A percentile compares a stretch with the other conserved stretches of the same genome.
Conservation (phyloP, 2,113 vertebrate genomes). For the Charina bottae region DNA sequence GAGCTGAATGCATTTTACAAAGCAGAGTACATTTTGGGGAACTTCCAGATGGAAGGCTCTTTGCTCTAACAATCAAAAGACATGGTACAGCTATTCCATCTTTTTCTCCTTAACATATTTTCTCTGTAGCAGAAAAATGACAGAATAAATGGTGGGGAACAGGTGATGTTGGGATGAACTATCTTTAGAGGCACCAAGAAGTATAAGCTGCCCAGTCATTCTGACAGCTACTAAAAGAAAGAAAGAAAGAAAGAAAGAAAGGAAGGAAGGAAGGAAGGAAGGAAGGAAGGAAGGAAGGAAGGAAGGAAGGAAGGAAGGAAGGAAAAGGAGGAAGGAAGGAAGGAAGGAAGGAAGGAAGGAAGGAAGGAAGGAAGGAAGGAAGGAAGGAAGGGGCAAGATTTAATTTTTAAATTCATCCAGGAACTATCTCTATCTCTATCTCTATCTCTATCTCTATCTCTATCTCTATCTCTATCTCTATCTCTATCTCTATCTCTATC, state of each 20-base stretch:
- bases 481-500: too few species aligned
- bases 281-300: neutral
- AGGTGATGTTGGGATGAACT: neutral
- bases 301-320: neutral
- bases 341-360: neutral
- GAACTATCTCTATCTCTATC: too few species aligned
- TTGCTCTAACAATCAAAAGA: neutral
- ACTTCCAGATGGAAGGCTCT: neutral
- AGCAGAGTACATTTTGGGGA: neutral
- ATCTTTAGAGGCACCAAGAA: neutral
- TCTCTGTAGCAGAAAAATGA: neutral
- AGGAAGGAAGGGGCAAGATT: too few species aligned
- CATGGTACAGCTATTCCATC: neutral
- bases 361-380: neutral
- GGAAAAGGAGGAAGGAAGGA: neutral
- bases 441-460: too few species aligned
- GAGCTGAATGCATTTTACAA: constrained; percentile 17
- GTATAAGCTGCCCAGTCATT: neutral
- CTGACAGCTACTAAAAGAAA: neutral
- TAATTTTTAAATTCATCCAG: too few species aligned
- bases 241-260: neutral
- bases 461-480: too few species aligned
- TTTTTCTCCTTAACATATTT: neutral
- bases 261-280: neutral
- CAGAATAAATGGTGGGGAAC: neutral